These are phyloP conservation scores for Bombus affinis DNA, from an alignment of 1,140 invertebrate species.

Conservation along the genomic window DNA sequence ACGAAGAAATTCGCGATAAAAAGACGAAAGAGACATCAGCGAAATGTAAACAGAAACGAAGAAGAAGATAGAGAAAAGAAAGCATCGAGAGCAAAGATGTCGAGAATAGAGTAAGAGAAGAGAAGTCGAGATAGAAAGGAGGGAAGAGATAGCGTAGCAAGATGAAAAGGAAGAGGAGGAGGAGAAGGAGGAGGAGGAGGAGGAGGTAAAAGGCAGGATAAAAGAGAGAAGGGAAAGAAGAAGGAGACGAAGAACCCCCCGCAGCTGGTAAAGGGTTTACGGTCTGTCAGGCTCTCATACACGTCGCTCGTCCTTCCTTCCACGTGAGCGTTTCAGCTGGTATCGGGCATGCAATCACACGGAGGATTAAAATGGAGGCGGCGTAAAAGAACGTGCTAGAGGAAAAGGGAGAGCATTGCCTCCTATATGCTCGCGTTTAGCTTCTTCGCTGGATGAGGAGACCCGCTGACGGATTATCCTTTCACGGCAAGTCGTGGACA, in stretches of 20 bases:
- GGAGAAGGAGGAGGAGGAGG: neutral
- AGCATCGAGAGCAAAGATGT: too few relatives aligned
- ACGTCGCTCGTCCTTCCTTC: slow-evolving; percentile 77
- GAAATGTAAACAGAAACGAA: neutral
- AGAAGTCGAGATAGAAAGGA: neutral
- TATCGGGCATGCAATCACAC: slow-evolving; percentile 80
- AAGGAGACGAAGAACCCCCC: slow-evolving; percentile 69
- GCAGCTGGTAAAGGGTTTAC: slow-evolving; percentile 80
- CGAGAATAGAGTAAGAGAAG: neutral
- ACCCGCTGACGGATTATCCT: slow-evolving; percentile 76
- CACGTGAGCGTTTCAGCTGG: slow-evolving; percentile 78
- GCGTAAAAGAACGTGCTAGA: slow-evolving; percentile 61
- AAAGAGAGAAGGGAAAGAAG: slow-evolving; percentile 43
- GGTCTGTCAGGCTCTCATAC: slow-evolving; percentile 74
- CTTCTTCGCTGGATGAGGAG: slow-evolving; percentile 67
- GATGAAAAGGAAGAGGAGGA: neutral
- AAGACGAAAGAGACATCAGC: neutral
- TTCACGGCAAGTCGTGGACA: slow-evolving; percentile 49
- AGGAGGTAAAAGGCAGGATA: slow-evolving; percentile 58
- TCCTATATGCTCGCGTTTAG: slow-evolving; percentile 76
- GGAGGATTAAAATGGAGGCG: slow-evolving; percentile 78
- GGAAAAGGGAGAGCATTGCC: slow-evolving; percentile 62
- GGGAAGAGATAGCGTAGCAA: neutral
- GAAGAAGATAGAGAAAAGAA: neutral
- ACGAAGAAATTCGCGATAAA: neutral